Percentiles rank a stretch among this genome's conserved stretches.
Evolutionary conservation across 1,140 invertebrate genomes (phyloP).

Genomic region (Drosophila obscura): DNA sequence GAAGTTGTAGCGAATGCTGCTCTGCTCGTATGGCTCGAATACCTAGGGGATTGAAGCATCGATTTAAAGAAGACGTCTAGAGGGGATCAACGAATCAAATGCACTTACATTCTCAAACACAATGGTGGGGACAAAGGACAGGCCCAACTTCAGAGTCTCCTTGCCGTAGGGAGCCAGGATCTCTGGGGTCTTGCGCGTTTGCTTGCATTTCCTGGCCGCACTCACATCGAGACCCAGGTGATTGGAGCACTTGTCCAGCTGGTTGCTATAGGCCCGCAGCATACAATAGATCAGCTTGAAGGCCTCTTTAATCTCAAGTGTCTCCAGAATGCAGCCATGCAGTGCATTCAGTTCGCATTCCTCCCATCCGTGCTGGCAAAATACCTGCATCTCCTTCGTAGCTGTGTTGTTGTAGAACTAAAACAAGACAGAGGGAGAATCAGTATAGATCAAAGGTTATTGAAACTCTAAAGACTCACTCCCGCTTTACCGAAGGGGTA

Average conservation of each 20-base stretch:
- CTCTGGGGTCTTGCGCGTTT: constrained; percentile 46
- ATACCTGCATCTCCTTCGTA: constrained; percentile 36
- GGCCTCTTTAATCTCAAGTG: constrained; percentile 37
- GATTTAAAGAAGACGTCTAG: background rate
- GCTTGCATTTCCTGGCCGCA: constrained; percentile 59
- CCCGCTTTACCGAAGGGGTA: constrained; percentile 80
- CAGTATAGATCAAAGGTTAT: background rate
- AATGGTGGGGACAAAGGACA: constrained; percentile 79
- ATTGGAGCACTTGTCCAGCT: constrained; percentile 56
- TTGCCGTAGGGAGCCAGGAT: constrained; percentile 71
- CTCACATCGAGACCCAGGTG: constrained; percentile 53
- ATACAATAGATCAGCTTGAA: constrained; percentile 74
- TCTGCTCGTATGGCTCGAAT: constrained; percentile 66
- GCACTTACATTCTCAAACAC: constrained; percentile 69
- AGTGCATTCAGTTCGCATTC: constrained; percentile 80
- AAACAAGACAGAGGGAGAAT: background rate
- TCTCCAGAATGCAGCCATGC: constrained; percentile 75
- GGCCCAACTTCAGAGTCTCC: constrained; percentile 53
- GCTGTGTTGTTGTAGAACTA: constrained; percentile 68
- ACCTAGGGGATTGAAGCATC: constrained; percentile 24
- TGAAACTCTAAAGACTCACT: constrained; percentile 44
- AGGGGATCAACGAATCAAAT: too few species aligned
- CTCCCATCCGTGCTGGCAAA: constrained; percentile 65
- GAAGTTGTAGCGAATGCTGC: constrained; percentile 72
- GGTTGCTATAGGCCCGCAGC: constrained; percentile 54